Conservation (phyloP, 2,888 invertebrate genomes). For the Callosobruchus maculatus region DNA sequence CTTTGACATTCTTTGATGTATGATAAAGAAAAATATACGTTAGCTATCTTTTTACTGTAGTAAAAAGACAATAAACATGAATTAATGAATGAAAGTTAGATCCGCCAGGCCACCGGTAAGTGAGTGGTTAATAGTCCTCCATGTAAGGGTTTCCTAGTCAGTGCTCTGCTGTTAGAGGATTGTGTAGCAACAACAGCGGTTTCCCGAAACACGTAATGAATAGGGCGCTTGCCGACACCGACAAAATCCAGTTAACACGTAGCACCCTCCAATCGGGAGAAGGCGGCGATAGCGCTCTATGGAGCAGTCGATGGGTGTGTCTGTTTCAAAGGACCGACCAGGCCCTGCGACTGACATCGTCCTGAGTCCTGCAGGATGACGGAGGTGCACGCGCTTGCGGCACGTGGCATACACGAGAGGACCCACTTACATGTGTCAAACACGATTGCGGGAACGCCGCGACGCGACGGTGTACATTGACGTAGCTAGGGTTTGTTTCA, state of each 20-base stretch:
- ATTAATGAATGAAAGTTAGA: too few relatives aligned
- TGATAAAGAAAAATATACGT: too few relatives aligned
- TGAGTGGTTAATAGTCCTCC: too few relatives aligned
- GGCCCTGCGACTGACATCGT: slow-evolving; percentile 34
- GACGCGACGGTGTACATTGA: too few relatives aligned
- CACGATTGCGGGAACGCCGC: slow-evolving; percentile 34
- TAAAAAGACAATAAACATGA: too few relatives aligned
- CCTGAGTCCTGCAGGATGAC: slow-evolving; percentile 22
- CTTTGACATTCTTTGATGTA: too few relatives aligned
- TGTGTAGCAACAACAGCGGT: not conserved
- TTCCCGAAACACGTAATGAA: not conserved
- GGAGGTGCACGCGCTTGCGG: slow-evolving; percentile 29
- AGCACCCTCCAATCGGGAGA: not conserved
- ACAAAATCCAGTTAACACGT: not conserved
- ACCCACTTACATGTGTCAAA: slow-evolving; percentile 49
- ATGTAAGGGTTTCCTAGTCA: too few relatives aligned
- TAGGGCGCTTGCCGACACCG: not conserved
- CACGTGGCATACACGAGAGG: slow-evolving; percentile 39
- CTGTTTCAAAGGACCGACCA: slow-evolving; percentile 31
- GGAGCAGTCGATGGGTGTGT: slow-evolving; percentile 31
- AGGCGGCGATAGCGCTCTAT: not conserved
- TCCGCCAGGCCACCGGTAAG: too few relatives aligned
- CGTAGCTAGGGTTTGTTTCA: too few relatives aligned
- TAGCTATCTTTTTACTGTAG: too few relatives aligned
- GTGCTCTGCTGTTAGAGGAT: too few relatives aligned